These are phyloP conservation scores for Dendrolimus kikuchii DNA, from an alignment of 1,140 invertebrate species.

Conservation along the genomic window DNA sequence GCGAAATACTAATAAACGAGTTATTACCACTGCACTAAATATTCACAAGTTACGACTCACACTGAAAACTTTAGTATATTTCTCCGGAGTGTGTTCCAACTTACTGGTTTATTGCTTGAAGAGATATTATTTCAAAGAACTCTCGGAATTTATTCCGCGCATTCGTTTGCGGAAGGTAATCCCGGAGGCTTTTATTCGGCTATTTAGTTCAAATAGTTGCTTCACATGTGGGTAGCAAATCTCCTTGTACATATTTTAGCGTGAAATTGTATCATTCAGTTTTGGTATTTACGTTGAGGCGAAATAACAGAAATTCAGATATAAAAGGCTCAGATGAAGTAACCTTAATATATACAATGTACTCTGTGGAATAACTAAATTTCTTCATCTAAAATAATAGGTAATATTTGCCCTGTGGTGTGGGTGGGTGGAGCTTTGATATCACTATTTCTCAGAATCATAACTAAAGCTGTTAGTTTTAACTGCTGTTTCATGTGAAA, in stretches of 20 bases:
- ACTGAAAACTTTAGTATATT: constrained; percentile 51
- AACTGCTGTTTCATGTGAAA: too few species aligned
- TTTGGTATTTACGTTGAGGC: constrained; percentile 2
- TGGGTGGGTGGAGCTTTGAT: too few species aligned
- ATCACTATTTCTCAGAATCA: too few species aligned
- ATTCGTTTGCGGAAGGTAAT: constrained; percentile 41
- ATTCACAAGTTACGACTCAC: constrained; percentile 37
- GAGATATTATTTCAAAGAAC: constrained; percentile 62
- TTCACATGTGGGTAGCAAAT: constrained; percentile 21
- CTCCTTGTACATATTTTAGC: constrained; percentile 25
- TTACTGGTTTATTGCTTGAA: constrained; percentile 57
- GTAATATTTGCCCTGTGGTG: too few species aligned
- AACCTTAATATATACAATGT: too few species aligned
- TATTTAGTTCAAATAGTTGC: constrained; percentile 40
- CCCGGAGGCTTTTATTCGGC: constrained; percentile 48
- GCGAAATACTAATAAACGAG: constrained; percentile 10
- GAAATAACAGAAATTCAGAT: too few species aligned
- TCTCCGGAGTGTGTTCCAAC: constrained; percentile 46
- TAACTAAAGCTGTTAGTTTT: too few species aligned
- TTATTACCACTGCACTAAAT: constrained; percentile 25
- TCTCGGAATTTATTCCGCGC: constrained; percentile 49
- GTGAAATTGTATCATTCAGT: constrained; percentile 6
- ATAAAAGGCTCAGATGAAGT: too few species aligned
- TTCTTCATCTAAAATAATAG: too few species aligned
- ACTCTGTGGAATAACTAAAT: too few species aligned